These are phyloP conservation scores for Bombus huntii DNA, from an alignment of 1,140 invertebrate species.

Conservation along the genomic window DNA sequence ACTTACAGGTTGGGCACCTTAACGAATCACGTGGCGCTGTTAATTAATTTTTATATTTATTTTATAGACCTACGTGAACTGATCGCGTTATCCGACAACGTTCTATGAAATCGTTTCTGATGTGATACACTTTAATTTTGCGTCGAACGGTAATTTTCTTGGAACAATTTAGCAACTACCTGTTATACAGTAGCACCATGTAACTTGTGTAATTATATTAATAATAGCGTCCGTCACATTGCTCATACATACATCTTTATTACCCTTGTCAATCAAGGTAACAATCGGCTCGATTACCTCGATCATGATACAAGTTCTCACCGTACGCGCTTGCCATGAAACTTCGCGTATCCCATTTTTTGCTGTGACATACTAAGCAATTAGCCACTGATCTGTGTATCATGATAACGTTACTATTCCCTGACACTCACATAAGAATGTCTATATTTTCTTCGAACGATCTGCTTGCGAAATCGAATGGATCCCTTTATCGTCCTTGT, in stretches of 20 bases:
- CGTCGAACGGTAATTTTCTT: not conserved
- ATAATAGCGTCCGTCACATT: not conserved
- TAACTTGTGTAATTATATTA: constrained; percentile 4
- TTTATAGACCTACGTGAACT: not conserved
- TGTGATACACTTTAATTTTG: not conserved
- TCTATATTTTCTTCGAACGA: not conserved
- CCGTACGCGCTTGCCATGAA: not conserved
- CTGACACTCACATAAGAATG: not conserved
- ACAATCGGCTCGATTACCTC: not conserved
- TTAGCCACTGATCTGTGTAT: constrained; percentile 11
- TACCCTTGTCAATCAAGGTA: constrained; percentile 24
- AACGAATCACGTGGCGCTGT: not conserved
- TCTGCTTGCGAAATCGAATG: not conserved
- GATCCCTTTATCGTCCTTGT: constrained; percentile 16
- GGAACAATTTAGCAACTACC: not conserved
- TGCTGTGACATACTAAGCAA: constrained; percentile 9
- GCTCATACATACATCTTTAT: not conserved
- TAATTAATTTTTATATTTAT: constrained; percentile 4
- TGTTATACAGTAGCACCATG: not conserved
- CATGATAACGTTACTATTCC: not conserved
- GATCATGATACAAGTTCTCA: not conserved
- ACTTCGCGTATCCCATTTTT: not conserved
- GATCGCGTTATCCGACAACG: not conserved
- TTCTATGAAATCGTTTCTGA: not conserved
- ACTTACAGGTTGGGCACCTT: not conserved